phyloP scores from a whole-genome alignment of 92 coral and sea anemone genomes.

The Siderastrea siderea region DNA sequence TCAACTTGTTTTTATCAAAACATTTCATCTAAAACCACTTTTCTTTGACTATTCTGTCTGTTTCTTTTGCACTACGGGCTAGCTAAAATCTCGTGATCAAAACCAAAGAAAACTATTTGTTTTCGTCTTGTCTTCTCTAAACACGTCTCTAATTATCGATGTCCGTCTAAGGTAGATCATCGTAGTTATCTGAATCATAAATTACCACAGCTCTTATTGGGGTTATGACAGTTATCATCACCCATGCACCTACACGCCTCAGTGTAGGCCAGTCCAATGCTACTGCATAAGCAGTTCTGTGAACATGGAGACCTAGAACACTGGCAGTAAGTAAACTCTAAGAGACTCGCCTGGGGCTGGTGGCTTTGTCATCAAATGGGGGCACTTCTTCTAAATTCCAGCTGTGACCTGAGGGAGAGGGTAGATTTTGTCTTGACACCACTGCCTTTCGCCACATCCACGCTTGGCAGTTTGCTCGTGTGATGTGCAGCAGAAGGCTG shows the following conservation, averaged over 20 bases:
- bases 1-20: too few relatives aligned
- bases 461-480: constrained; percentile 15
- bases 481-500: constrained; percentile 25
- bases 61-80: too few relatives aligned
- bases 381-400: not conserved
- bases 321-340: not conserved
- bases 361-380: constrained; percentile 4
- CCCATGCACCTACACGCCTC: constrained; percentile 5
- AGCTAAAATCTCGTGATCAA: too few relatives aligned
- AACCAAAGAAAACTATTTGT: too few relatives aligned
- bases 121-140: too few relatives aligned
- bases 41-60: too few relatives aligned
- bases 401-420: not conserved
- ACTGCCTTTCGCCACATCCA: constrained; percentile 33
- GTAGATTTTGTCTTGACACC: constrained; percentile 15
- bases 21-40: too few relatives aligned
- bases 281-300: not conserved
- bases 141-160: too few relatives aligned
- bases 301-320: constrained; percentile 12
- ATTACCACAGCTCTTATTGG: not conserved
- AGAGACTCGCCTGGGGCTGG: constrained; percentile 3
- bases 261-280: constrained; percentile 2
- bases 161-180: too few relatives aligned
- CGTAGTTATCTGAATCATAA: too few relatives aligned
- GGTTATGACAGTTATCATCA: not conserved